These are phyloP conservation scores for Corythornis vintsioides DNA, from an alignment of 2,113 vertebrate species.

Conservation along the genomic window DNA sequence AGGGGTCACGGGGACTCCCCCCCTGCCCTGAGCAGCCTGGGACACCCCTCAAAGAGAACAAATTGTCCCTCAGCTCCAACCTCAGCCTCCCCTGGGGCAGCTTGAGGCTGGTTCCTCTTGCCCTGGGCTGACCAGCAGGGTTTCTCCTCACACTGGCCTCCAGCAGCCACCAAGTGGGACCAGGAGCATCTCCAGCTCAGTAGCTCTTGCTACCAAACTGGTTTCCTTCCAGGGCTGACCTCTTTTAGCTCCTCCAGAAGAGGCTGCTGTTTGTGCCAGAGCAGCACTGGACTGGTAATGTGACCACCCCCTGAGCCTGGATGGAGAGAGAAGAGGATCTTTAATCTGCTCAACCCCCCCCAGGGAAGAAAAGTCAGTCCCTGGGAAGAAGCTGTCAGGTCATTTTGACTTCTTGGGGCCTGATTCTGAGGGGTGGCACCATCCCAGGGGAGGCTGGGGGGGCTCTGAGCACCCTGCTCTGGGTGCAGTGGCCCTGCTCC, in stretches of 20 bases:
- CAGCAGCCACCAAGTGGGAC: fast-evolving
- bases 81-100: no score
- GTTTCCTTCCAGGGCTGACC: background rate
- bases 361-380: background rate
- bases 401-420: background rate
- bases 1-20: background rate
- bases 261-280: background rate
- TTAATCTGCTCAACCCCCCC: background rate
- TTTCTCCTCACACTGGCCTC: background rate
- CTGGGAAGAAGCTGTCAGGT: background rate
- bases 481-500: background rate
- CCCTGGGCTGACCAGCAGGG: fast-evolving
- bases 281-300: background rate
- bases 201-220: background rate
- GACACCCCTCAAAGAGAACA: no score
- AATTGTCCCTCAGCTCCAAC: no score
- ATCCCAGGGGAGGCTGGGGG: no score
- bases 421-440: background rate
- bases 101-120: no score
- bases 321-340: background rate
- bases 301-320: background rate
- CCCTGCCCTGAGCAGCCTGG: background rate
- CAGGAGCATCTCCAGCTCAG: background rate
- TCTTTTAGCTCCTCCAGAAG: background rate
- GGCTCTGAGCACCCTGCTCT: background rate